Percentiles rank a stretch among this genome's conserved stretches.
Evolutionary conservation across 1,140 invertebrate genomes (phyloP).

Genomic region (Medauroidea extradentata): DNA sequence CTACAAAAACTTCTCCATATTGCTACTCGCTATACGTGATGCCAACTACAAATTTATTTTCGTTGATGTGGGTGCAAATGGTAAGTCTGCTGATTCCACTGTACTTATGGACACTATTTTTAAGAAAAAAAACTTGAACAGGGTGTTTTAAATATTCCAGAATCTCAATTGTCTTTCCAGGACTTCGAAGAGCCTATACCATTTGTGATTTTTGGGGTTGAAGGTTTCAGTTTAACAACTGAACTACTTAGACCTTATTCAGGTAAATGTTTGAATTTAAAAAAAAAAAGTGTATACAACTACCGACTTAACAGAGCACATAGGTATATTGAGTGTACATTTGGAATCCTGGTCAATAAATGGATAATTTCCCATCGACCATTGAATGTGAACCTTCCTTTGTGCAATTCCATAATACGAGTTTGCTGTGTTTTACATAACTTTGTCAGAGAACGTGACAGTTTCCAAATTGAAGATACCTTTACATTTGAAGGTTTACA

Average conservation of each 20-base stretch:
- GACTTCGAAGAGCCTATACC: conserved; percentile 13
- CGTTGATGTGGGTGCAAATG: conserved; percentile 39
- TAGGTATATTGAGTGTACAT: conserved; percentile 41
- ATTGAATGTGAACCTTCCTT: conserved; percentile 33
- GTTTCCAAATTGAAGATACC: conserved; percentile 11
- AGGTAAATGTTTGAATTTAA: conserved; percentile 26
- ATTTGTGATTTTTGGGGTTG: conserved; percentile 45
- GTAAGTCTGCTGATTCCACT: conserved; percentile 38
- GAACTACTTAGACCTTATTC: conserved; percentile 40
- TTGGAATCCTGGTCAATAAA: conserved; percentile 42
- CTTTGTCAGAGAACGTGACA: conserved; percentile 21
- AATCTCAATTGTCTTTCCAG: neutral
- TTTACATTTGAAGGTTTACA: neutral
- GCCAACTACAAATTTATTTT: conserved; percentile 27
- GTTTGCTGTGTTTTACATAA: conserved; percentile 31
- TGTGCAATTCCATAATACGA: conserved; percentile 29
- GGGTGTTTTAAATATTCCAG: conserved; percentile 26
- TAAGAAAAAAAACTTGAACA: neutral
- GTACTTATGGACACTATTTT: conserved; percentile 31
- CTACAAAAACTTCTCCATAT: conserved; percentile 34
- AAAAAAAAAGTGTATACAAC: conserved; percentile 37
- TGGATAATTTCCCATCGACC: conserved; percentile 40
- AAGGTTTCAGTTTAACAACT: conserved; percentile 37
- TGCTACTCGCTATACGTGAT: conserved; percentile 41
- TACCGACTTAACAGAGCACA: conserved; percentile 41